phyloP scores from a whole-genome alignment of 1,140 invertebrate species.

The Periplaneta americana region DNA sequence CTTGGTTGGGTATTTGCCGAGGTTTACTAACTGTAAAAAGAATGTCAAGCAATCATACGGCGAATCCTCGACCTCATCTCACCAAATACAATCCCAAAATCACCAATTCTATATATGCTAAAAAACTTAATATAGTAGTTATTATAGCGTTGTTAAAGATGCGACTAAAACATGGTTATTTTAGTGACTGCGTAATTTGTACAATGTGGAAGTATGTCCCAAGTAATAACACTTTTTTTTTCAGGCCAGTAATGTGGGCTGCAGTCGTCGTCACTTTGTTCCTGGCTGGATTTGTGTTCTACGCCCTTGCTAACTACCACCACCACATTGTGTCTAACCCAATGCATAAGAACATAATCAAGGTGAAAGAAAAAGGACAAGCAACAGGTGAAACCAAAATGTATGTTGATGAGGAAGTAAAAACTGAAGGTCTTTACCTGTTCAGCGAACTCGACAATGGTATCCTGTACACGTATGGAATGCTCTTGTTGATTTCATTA shows the following conservation, averaged over 20 bases:
- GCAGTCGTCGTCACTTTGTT: constrained; percentile 50
- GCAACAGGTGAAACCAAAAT: neutral
- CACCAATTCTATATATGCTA: too few relatives aligned
- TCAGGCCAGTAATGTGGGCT: constrained; percentile 55
- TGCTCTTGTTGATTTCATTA: constrained; percentile 69
- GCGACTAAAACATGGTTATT: too few relatives aligned
- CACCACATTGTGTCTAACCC: neutral
- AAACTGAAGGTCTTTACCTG: constrained; percentile 47
- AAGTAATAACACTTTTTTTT: constrained; percentile 26
- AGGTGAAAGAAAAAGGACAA: neutral
- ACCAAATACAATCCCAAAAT: too few relatives aligned
- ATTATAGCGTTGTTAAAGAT: too few relatives aligned
- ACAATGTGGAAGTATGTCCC: too few relatives aligned
- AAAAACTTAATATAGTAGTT: too few relatives aligned
- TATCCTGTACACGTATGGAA: constrained; percentile 70
- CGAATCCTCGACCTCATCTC: too few relatives aligned
- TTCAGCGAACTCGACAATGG: constrained; percentile 66
- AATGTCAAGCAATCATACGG: too few relatives aligned
- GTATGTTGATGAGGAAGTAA: neutral
- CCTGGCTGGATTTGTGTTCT: constrained; percentile 49
- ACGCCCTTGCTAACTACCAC: constrained; percentile 43
- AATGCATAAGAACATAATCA: neutral
- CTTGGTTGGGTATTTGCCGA: too few relatives aligned
- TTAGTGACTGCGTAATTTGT: too few relatives aligned
- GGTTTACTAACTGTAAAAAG: too few relatives aligned